These are phyloP conservation scores for Chelon labrosus DNA, from an alignment of 2,797 vertebrate genomes.

Conservation along the genomic window DNA sequence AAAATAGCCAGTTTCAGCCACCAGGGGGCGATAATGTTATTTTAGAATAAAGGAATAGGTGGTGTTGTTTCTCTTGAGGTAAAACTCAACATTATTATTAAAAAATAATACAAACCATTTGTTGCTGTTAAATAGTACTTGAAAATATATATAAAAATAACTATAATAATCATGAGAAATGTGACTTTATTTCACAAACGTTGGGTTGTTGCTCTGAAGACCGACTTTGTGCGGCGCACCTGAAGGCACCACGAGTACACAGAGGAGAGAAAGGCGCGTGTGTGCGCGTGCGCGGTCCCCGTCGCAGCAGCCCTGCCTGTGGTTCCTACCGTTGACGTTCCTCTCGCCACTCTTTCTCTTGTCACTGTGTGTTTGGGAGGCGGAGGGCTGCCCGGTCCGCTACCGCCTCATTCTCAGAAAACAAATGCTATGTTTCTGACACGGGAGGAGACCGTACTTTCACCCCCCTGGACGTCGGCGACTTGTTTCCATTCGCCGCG, in stretches of 20 bases:
- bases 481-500: slow-evolving; percentile 5
- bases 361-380: slow-evolving; percentile 62
- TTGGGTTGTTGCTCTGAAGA: fast-evolving
- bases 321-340: slow-evolving; percentile 63
- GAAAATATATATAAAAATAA: not conserved
- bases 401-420: not conserved
- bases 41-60: not conserved
- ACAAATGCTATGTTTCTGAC: slow-evolving; percentile 10
- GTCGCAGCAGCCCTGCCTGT: slow-evolving; percentile 64
- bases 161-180: not conserved
- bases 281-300: slow-evolving; percentile 17
- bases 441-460: not conserved
- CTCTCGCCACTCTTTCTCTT: slow-evolving; percentile 64
- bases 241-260: slow-evolving; percentile 46
- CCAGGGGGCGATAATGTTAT: slow-evolving; percentile 34
- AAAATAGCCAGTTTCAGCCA: slow-evolving; percentile 1
- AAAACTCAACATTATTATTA: too few species aligned
- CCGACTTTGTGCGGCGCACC: slow-evolving; percentile 6
- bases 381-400: slow-evolving; percentile 38
- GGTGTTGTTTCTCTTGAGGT: not conserved
- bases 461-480: too few species aligned
- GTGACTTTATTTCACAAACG: not conserved
- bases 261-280: not conserved
- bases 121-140: not conserved
- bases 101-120: fast-evolving